These are phyloP conservation scores for Anguilla megastoma DNA, from an alignment of 2,797 vertebrate species.

Conservation along the genomic window DNA sequence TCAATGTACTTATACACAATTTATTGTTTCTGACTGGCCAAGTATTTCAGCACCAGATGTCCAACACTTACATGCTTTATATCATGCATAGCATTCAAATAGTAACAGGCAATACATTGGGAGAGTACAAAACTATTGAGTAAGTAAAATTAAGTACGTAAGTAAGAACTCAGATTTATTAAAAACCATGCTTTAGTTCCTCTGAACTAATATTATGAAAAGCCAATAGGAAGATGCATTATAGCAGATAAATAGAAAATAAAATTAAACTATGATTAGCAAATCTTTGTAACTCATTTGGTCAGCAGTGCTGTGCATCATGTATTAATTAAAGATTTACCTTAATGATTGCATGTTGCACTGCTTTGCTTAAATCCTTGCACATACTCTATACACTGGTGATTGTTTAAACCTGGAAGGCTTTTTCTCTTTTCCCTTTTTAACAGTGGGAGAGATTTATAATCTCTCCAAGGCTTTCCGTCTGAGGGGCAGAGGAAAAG, in stretches of 20 bases:
- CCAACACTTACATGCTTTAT: not conserved
- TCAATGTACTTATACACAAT: not conserved
- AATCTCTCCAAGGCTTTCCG: not conserved
- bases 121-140: too few species aligned
- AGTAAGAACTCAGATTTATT: too few species aligned
- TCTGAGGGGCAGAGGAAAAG: not conserved
- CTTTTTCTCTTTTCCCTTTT: not conserved
- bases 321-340: not conserved
- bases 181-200: too few species aligned
- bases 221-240: not conserved
- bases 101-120: too few species aligned
- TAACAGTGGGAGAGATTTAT: not conserved
- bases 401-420: not conserved
- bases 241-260: not conserved
- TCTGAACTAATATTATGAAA: not conserved
- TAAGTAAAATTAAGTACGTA: too few species aligned
- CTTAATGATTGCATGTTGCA: not conserved
- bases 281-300: not conserved
- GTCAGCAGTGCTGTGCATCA: not conserved
- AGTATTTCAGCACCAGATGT: not conserved
- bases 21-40: not conserved
- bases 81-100: not conserved
- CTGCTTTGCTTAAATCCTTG: not conserved
- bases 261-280: too few species aligned
- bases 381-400: not conserved